Conservation (phyloP, 2,113 vertebrate genomes). For the Gopherus flavomarginatus region DNA sequence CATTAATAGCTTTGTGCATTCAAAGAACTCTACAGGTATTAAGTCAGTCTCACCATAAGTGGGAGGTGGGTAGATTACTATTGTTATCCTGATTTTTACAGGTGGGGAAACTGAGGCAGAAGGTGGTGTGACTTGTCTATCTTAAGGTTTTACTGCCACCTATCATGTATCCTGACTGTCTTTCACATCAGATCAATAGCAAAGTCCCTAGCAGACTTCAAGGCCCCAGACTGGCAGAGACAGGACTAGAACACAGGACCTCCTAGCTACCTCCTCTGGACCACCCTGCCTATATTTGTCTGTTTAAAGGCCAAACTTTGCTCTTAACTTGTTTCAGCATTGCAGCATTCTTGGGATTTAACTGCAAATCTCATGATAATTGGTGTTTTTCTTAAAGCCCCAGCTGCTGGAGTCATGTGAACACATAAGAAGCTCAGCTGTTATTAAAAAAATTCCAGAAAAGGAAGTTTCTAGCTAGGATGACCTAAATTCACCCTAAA, state of each 20-base stretch:
- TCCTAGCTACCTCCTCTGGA: fast-evolving
- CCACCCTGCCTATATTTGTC: fast-evolving
- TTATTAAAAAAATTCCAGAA: not conserved
- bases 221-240: not conserved
- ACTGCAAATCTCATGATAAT: not conserved
- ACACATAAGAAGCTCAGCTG: fast-evolving
- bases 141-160: not conserved
- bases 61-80: not conserved
- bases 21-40: not conserved
- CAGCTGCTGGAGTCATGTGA: fast-evolving
- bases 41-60: not conserved
- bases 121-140: not conserved
- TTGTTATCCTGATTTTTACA: not conserved
- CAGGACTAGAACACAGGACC: fast-evolving
- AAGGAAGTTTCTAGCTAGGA: not conserved
- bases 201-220: not conserved
- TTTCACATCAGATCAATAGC: not conserved
- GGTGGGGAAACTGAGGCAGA: not conserved
- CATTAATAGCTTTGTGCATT: not conserved
- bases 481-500: not conserved
- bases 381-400: not conserved
- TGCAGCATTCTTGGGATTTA: not conserved
- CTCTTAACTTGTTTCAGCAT: not conserved
- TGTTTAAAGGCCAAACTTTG: not conserved
- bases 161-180: not conserved